Evolutionary conservation across 2,888 invertebrate species (phyloP), one percentile per base, ranked within the genome.

Genomic region (Deilephila elpenor): DNA sequence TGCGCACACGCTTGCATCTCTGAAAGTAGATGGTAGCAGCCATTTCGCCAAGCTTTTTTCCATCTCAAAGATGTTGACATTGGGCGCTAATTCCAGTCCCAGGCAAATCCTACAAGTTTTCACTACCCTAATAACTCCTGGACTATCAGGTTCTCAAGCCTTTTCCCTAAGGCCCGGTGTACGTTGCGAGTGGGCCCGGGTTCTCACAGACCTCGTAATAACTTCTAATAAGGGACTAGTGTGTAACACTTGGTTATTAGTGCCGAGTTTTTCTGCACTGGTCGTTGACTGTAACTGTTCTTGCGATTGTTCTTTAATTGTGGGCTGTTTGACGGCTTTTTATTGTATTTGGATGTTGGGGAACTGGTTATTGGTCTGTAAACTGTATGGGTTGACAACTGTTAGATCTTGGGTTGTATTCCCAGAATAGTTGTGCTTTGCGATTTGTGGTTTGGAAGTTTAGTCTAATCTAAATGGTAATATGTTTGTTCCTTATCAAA

Each of bases 171-270:
- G n/a, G 56, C 17, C 56, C n/a, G 56, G 17, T 8, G n/a, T 56
- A n/a, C 14, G 7, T 17, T 6, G 56, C 19, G n/a, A 44, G 67
- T 44, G 25, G 51, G 37, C 3, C 20, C 44, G 25, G 44, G 25
- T 67, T 67, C 89, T 86, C 89, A 89, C 89, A 89, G 87, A 88
- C 78, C 83, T 80, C 82, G 82, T 87, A 85, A 88, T 87, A 86
- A 78, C 79, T 67, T 84, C 82, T 89, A 88, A 87, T 88, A 84
- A 86, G 82, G 81, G 81, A 78, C 82, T 83, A 77, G 80, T 79
- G 81, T 82, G 81, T 76, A 79, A 80, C 78, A 79, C 80, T 76
- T 75, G 77, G 79, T 81, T 84, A 84, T 84, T 83, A 83, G 80
- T 78, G 78, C 80, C 77, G 82, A 82, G 80, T 82, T 85, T 80